phyloP scores from a whole-genome alignment of 2,888 invertebrate genomes.

The Priocnemis perturbator region DNA sequence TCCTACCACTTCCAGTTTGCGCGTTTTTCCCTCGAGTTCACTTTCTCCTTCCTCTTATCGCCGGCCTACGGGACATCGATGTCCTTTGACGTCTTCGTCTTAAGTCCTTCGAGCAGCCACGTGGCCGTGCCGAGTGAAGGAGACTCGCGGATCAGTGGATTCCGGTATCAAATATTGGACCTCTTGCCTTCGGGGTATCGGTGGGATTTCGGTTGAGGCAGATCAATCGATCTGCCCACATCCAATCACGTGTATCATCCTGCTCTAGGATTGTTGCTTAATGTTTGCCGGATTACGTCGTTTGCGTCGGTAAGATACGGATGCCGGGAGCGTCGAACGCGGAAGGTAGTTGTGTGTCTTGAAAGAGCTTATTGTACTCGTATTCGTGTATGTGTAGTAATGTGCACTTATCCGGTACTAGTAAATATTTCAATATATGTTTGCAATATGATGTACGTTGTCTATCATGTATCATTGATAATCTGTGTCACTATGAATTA shows the following conservation, averaged over 20 bases:
- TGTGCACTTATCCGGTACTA: too few species aligned
- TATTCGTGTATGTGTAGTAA: too few species aligned
- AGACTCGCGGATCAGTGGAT: slow-evolving; percentile 17
- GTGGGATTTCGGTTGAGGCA: slow-evolving; percentile 17
- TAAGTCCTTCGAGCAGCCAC: slow-evolving; percentile 9
- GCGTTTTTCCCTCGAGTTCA: not conserved
- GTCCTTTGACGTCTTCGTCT: not conserved
- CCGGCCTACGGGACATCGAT: not conserved
- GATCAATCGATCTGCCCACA: slow-evolving; percentile 17
- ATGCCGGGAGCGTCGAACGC: too few species aligned
- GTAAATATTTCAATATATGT: too few species aligned
- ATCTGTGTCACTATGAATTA: too few species aligned
- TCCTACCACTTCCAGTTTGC: too few species aligned
- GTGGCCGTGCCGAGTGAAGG: slow-evolving; percentile 15
- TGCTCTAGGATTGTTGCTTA: not conserved
- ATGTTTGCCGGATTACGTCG: not conserved
- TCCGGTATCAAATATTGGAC: slow-evolving; percentile 37
- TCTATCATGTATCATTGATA: too few species aligned
- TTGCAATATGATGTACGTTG: too few species aligned
- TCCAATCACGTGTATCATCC: slow-evolving; percentile 16
- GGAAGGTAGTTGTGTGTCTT: too few species aligned
- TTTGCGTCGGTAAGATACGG: too few species aligned
- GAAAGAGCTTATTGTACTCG: too few species aligned
- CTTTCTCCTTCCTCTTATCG: not conserved
- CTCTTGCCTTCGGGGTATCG: not conserved